Evolutionary conservation across 2,113 vertebrate genomes (phyloP).

Genomic region (Calyptomena viridis): DNA sequence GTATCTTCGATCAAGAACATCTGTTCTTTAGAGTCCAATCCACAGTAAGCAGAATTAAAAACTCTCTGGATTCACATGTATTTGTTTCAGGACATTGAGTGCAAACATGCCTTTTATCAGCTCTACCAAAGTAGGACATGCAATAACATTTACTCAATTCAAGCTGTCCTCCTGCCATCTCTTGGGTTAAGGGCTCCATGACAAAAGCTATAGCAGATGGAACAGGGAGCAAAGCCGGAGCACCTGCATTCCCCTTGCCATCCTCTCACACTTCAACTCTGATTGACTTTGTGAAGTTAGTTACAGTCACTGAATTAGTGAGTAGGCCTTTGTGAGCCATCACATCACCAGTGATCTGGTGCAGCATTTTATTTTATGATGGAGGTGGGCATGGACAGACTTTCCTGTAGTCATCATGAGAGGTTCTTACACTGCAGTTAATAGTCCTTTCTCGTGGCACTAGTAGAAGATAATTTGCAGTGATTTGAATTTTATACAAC

Average conservation of each 20-base stretch:
- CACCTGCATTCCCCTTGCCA: background rate
- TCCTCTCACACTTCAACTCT: background rate
- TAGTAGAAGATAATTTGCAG: background rate
- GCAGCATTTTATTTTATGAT: background rate
- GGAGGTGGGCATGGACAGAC: background rate
- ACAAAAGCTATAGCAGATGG: background rate
- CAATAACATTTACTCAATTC: background rate
- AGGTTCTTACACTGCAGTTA: background rate
- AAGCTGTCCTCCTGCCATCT: background rate
- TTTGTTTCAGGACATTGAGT: background rate
- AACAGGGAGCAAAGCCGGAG: background rate
- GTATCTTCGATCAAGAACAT: background rate
- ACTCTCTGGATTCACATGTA: background rate
- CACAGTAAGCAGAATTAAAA: background rate
- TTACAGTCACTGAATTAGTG: background rate
- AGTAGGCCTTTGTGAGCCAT: background rate
- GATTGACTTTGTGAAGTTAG: background rate
- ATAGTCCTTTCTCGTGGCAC: background rate
- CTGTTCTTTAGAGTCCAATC: background rate
- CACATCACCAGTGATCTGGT: background rate
- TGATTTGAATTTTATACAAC: conserved; percentile 7
- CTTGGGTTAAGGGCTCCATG: background rate
- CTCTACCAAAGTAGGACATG: background rate
- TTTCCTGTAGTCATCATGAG: background rate
- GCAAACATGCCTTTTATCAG: background rate